Base-by-base conservation (phyloP, 2,113 vertebrate genomes). In the Mesocricetus auratus region DNA sequence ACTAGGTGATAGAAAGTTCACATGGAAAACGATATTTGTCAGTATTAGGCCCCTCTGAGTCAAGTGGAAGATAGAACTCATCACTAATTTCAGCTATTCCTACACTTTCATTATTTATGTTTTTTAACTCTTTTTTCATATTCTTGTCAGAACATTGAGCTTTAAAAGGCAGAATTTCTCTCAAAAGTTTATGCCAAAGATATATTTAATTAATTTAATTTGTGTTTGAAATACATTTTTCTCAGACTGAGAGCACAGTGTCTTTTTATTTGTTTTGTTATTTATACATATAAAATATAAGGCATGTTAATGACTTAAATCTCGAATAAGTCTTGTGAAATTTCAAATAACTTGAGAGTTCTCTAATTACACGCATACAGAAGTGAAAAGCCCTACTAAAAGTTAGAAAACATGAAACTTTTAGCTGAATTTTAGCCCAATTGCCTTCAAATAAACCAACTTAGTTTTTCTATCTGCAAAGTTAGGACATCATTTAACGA, bases 81-180 rank as follows among this genome's bases (percentile, higher is more conserved):
- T 56, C 82, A 66, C 17, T 0, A 11, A 4, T 53, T 94, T 13
- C 85, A 42, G 22, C 0, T 15, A 47, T 91, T 82, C 29, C 16
- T 3, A 36, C n/a, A 86, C 12, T 22, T 16, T 87, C 5, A 17
- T 90, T 39, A 45, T 62, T 16, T 69, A 31, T 36, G 10, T 33
- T 90, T 75, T 66, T 71, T 11, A 93, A 73, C n/a, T 73, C 58
- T 86, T 90, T 62, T 58, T 45, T 53, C 17, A 71, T 90, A n/a
- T 77, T 92, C 71, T 75, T 75, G 85, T 85, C 36, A 11, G 5
- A 53, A 26, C 9, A 75, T 86, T 86, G 53, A 92, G 69, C 86
- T 89, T 93, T 66, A 68, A 77, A 96, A 89, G 82, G 75, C 31
- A 87, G 13, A 29, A 90, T 45, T 90, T 85, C 26, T 36, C 31